These are phyloP conservation scores for Xestia ashworthii DNA, from an alignment of 2,888 invertebrate genomes.

Conservation along the genomic window DNA sequence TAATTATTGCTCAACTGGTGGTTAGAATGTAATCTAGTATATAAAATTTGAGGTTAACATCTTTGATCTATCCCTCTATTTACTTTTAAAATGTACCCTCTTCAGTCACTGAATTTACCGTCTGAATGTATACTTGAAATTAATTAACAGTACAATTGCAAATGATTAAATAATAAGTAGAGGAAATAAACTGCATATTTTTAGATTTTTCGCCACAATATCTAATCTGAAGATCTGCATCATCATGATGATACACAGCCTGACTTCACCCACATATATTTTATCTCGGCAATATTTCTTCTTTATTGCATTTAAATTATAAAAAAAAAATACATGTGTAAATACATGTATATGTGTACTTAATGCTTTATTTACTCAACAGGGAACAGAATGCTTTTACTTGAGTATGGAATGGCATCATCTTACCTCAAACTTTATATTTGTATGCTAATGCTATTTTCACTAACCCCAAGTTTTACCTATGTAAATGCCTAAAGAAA, in stretches of 20 bases:
- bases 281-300: background rate
- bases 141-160: background rate
- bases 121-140: background rate
- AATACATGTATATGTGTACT: too few relatives aligned
- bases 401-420: background rate
- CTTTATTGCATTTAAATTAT: background rate
- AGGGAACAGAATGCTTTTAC: background rate
- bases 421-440: background rate
- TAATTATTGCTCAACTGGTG: slow-evolving; percentile 27
- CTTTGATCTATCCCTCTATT: background rate
- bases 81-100: background rate
- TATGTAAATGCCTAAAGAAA: background rate
- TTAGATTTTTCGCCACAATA: background rate
- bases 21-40: slow-evolving; percentile 73
- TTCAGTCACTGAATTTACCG: background rate
- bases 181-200: background rate
- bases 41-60: slow-evolving; percentile 85
- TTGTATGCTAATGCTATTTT: background rate
- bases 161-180: background rate
- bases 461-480: background rate
- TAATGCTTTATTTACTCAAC: background rate
- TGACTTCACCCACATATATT: background rate
- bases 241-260: background rate
- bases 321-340: too few relatives aligned
- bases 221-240: background rate